A percentile compares a stretch with the other conserved stretches of the same genome.
Evolutionary conservation across 2,113 vertebrate genomes (phyloP).

Genomic region (Macroglossus sobrinus): DNA sequence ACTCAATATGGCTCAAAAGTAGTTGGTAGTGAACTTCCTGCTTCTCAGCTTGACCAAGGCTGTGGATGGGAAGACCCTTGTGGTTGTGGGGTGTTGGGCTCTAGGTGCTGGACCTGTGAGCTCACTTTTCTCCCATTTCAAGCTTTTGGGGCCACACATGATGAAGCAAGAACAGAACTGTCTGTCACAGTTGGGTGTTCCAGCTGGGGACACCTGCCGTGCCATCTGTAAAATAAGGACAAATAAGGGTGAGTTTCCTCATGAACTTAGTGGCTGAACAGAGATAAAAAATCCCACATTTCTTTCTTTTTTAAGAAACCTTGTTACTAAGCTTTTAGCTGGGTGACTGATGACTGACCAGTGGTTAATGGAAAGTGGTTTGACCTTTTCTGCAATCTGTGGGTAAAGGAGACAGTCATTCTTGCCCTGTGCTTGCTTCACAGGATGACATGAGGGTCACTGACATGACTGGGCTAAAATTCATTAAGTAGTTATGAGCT

Average conservation of each 20-base stretch:
- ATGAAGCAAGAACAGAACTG: not conserved
- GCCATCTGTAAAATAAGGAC: not conserved
- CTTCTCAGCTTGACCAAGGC: not conserved
- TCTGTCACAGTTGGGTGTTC: not conserved
- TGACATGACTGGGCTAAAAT: not conserved
- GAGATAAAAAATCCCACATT: not conserved
- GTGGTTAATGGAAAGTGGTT: not conserved
- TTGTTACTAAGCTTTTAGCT: not conserved
- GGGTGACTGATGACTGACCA: not conserved
- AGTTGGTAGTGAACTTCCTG: slow-evolving; percentile 35
- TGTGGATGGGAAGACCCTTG: not conserved
- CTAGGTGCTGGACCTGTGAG: not conserved
- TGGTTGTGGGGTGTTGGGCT: not conserved
- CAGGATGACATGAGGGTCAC: not conserved
- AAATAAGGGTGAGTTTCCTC: not conserved
- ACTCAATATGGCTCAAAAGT: slow-evolving; percentile 59
- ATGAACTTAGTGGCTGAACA: not conserved
- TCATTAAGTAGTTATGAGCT: not conserved
- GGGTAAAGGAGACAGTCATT: not conserved
- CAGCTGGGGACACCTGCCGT: not conserved
- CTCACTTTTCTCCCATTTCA: not conserved
- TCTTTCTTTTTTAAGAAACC: not conserved
- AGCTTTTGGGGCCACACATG: not conserved
- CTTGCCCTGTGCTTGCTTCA: not conserved
- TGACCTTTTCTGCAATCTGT: not conserved